Conservation (phyloP, 1,140 invertebrate genomes). For the Diachasma alloeum region DNA sequence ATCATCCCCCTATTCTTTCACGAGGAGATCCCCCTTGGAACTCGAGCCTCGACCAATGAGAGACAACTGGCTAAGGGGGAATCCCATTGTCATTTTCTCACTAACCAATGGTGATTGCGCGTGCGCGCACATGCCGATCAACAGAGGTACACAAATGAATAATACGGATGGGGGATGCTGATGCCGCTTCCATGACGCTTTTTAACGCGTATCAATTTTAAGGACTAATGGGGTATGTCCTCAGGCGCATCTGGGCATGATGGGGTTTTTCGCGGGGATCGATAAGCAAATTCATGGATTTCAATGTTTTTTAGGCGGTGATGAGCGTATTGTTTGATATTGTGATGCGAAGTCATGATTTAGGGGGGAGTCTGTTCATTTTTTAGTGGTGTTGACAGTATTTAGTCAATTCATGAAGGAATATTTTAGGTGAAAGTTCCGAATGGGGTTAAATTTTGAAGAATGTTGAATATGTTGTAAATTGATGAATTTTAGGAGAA, state of each 20-base stretch:
- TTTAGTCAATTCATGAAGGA: too few species aligned
- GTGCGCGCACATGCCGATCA: conserved; percentile 25
- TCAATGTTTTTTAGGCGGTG: too few species aligned
- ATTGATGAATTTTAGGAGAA: too few species aligned
- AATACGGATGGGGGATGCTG: background rate
- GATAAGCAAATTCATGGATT: background rate
- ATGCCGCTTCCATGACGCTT: background rate
- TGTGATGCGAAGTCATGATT: too few species aligned
- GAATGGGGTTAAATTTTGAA: too few species aligned
- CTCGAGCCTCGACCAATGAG: conserved; percentile 48
- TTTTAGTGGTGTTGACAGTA: too few species aligned
- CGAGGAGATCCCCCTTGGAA: conserved; percentile 40
- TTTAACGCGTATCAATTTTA: conserved; percentile 10
- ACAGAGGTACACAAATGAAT: conserved; percentile 6
- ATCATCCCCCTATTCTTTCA: conserved; percentile 52
- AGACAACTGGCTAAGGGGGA: conserved; percentile 38
- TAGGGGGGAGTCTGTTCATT: too few species aligned
- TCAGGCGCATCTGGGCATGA: background rate
- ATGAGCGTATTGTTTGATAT: too few species aligned
- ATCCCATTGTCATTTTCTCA: conserved; percentile 52
- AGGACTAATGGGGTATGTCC: background rate
- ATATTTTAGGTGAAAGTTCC: too few species aligned
- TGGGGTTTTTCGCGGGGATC: background rate
- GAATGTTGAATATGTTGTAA: too few species aligned
- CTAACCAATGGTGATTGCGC: conserved; percentile 48